Conservation (phyloP, 2,113 vertebrate species). For the Vicugna pacos region DNA sequence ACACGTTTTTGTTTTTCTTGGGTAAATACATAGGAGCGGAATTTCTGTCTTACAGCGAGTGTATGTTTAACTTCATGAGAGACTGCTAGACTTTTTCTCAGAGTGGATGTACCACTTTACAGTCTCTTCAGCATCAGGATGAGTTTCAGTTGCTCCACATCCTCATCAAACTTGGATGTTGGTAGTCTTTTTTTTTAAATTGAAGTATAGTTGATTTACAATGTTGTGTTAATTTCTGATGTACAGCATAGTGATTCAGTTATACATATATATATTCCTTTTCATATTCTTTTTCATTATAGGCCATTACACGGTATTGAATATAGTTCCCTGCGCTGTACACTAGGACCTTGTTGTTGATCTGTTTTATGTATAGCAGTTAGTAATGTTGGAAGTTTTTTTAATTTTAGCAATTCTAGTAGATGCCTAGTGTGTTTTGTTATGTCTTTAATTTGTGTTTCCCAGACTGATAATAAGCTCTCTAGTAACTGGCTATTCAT, state of each 20-base stretch:
- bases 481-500: background rate
- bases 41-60: background rate
- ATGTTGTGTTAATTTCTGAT: no score
- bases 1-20: slow-evolving; percentile 28
- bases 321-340: no score
- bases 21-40: background rate
- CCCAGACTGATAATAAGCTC: background rate
- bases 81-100: background rate
- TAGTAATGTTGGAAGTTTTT: background rate
- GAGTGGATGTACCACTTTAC: background rate
- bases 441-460: background rate
- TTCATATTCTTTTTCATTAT: no score
- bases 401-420: background rate
- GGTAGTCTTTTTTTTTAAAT: background rate
- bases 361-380: no score
- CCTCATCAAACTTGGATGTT: background rate
- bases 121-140: background rate
- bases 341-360: no score
- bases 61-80: background rate
- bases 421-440: background rate
- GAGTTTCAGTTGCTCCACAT: background rate
- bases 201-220: no score
- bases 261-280: no score
- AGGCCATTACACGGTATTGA: no score
- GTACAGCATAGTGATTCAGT: no score